These are phyloP conservation scores for Mythimna pallens DNA, from an alignment of 2,888 invertebrate genomes.

Conservation along the genomic window DNA sequence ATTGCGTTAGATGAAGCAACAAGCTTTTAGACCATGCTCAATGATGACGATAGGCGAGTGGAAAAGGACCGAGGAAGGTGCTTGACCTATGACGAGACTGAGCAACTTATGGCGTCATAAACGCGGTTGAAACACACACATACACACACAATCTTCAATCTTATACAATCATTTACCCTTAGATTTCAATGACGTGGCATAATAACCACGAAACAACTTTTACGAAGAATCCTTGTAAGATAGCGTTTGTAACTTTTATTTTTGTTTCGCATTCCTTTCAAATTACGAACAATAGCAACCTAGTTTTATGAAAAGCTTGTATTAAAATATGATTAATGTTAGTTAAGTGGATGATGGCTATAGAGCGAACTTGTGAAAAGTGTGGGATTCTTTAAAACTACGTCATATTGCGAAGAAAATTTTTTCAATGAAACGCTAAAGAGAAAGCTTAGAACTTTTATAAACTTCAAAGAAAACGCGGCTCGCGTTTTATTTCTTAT, in stretches of 20 bases:
- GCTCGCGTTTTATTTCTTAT: background rate
- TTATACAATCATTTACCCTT: too few species aligned
- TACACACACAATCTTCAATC: too few species aligned
- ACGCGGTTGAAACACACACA: too few species aligned
- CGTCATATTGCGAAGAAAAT: background rate
- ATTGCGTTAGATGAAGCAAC: too few species aligned
- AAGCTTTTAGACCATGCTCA: too few species aligned
- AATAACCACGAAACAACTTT: background rate
- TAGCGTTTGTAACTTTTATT: conserved; percentile 6
- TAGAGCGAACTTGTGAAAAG: background rate
- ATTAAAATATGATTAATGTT: conserved; percentile 30
- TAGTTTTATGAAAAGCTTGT: conserved; percentile 16
- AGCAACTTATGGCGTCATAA: too few species aligned
- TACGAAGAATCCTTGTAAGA: background rate
- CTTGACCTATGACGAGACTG: too few species aligned
- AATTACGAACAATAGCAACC: conserved; percentile 12
- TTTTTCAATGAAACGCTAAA: background rate
- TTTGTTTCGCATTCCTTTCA: conserved; percentile 12
- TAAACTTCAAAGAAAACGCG: background rate
- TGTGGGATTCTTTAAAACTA: background rate
- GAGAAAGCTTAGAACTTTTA: background rate
- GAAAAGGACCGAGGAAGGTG: too few species aligned
- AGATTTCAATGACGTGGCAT: too few species aligned
- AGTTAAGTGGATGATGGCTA: background rate
- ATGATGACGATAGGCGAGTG: too few species aligned